Evolutionary conservation across 2,797 vertebrate species (phyloP).

Genomic region (Gobionotothen gibberifrons): DNA sequence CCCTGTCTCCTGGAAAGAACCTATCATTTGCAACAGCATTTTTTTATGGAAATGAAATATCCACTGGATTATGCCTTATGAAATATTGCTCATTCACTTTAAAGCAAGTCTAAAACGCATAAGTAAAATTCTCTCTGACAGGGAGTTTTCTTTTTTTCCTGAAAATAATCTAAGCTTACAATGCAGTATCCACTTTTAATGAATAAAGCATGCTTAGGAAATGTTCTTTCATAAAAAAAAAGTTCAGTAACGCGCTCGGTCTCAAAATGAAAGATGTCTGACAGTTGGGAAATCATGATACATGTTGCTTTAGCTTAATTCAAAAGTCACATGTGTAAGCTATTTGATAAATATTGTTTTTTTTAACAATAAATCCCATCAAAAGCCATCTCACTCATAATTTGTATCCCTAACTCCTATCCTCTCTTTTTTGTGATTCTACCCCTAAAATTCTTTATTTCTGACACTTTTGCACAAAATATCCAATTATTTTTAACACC

Average conservation of each 20-base stretch:
- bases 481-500: constrained; percentile 17
- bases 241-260: too few relatives aligned
- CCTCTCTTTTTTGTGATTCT: neutral
- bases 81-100: too few relatives aligned
- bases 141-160: neutral
- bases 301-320: neutral
- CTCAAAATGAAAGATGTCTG: neutral
- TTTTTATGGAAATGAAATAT: neutral
- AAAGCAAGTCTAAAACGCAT: neutral
- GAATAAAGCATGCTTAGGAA: neutral
- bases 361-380: neutral
- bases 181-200: neutral
- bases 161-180: neutral
- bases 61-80: neutral
- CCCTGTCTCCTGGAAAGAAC: neutral
- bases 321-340: neutral
- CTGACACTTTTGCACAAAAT: constrained; percentile 3
- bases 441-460: neutral
- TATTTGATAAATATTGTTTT: too few relatives aligned
- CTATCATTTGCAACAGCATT: neutral
- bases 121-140: neutral
- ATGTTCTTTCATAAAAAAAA: too few relatives aligned
- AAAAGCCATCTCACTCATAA: neutral
- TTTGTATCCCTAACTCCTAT: neutral
- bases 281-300: neutral